Conservation (phyloP, 2,888 invertebrate species). For the Leptogaster cylindrica region DNA sequence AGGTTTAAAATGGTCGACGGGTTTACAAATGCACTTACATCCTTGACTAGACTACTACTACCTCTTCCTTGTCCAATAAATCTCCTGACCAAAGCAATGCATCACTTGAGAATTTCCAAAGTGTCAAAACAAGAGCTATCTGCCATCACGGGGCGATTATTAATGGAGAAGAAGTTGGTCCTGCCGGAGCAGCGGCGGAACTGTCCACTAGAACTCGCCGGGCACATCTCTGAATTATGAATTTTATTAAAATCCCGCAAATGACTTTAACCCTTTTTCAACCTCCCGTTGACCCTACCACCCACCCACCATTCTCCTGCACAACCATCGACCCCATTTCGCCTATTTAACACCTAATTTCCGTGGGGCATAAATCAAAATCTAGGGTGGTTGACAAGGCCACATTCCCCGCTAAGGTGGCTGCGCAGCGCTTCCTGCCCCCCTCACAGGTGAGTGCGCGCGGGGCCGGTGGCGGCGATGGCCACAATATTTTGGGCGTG, state of each 20-base stretch:
- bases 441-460: conserved; percentile 16
- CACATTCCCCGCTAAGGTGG: conserved; percentile 3
- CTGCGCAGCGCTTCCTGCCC: conserved; percentile 2
- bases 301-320: too few relatives aligned
- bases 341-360: conserved; percentile 41
- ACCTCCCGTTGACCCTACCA: conserved; percentile 14
- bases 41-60: conserved; percentile 27
- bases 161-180: conserved; percentile 29
- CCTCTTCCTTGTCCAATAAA: conserved; percentile 38
- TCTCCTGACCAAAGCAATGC: conserved; percentile 36
- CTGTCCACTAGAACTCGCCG: background rate
- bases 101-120: conserved; percentile 40
- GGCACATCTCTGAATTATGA: conserved; percentile 19
- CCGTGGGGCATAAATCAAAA: conserved; percentile 25
- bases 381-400: conserved; percentile 15
- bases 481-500: conserved; percentile 47
- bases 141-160: conserved; percentile 39
- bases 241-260: conserved; percentile 27
- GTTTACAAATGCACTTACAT: conserved; percentile 30
- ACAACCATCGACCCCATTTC: too few relatives aligned
- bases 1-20: conserved; percentile 30
- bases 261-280: background rate
- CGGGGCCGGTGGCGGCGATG: conserved; percentile 17
- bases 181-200: background rate
- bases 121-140: conserved; percentile 42